These are phyloP conservation scores for Percopsis transmontana DNA, from an alignment of 2,113 vertebrate species.

Conservation along the genomic window DNA sequence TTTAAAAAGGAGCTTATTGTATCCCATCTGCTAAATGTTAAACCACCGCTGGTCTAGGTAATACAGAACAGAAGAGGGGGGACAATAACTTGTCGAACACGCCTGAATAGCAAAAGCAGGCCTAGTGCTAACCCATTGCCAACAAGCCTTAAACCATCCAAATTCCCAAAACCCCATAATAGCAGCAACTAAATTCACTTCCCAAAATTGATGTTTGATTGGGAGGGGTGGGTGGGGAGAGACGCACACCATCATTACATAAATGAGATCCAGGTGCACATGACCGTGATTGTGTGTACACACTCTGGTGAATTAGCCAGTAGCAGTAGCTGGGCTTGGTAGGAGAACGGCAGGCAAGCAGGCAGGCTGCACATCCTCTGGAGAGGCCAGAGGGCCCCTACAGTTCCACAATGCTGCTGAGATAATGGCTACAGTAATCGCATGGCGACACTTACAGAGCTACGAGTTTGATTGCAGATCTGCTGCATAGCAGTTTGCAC, in stretches of 20 bases:
- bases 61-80: neutral
- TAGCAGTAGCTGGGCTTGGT: conserved; percentile 23
- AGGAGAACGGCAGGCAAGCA: conserved; percentile 15
- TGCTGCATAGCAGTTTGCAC: conserved; percentile 35
- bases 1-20: too few species aligned
- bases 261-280: conserved; percentile 58
- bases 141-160: neutral
- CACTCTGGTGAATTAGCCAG: conserved; percentile 32
- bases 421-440: conserved; percentile 64
- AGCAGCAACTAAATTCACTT: conserved; percentile 14
- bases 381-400: conserved; percentile 50
- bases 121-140: conserved; percentile 1
- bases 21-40: too few species aligned
- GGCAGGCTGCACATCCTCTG: conserved; percentile 35
- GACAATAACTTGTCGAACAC: conserved; percentile 9
- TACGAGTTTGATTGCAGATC: conserved; percentile 50
- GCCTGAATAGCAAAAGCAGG: conserved; percentile 5
- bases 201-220: conserved; percentile 26
- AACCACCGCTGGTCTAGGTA: neutral
- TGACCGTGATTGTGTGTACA: conserved; percentile 10
- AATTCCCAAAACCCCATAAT: conserved; percentile 1
- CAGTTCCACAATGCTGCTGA: conserved; percentile 46
- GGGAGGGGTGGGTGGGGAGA: neutral
- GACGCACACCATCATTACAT: conserved; percentile 28
- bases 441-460: conserved; percentile 47